Evolutionary conservation across 2,888 invertebrate species (phyloP), one percentile per base, ranked within the genome.

Genomic region (Stegophylla sp.): DNA sequence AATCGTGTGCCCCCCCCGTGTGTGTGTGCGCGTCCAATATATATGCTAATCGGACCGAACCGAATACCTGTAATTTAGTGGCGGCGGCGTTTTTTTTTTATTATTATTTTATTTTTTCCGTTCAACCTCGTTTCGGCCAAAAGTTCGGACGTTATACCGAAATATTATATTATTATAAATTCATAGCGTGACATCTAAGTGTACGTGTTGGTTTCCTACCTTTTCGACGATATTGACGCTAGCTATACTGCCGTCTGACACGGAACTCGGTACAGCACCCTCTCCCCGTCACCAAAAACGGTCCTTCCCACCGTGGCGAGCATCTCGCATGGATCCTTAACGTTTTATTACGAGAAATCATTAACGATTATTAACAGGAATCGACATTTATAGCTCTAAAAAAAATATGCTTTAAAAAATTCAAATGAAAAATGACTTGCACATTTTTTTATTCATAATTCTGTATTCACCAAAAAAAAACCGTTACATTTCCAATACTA

Each of bases 151-250:
- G 20, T 45, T 28, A 71, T 48, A 61, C 7, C 1, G 43, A 66
- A 34, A n/a, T n/a, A n/a, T n/a, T n/a, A 51, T 64, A 51, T 26
- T 71, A 71, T 77, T 61, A 79, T 41, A 61, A 69, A 79, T 51
- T 69, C 79, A 79, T 79, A 79, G 79, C 79, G 79, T 79, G 79
- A 79, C 79, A 79, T 79, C 79, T 67, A 66, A 69, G 79, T 69
- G 59, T 71, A 71, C 15, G 69, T 69, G 69, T 34, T n/a, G n/a
- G n/a, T 79, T 69, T 77, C 28, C 76, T 61, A 79, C 79, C 69
- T 34, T 71, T 77, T 71, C 13, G 69, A 20, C 13, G 41, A 9
- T 23, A 75, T 56, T 28, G 53, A 7, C 45, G 53, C 66, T 71
- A 64, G 53, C 66, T 71, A 64, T 71, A 79, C 69, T 79, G 69